A percentile compares a stretch with the other conserved stretches of the same genome.
Conservation (phyloP, 2,797 vertebrate species). For the Enteromius fasciolatus region DNA sequence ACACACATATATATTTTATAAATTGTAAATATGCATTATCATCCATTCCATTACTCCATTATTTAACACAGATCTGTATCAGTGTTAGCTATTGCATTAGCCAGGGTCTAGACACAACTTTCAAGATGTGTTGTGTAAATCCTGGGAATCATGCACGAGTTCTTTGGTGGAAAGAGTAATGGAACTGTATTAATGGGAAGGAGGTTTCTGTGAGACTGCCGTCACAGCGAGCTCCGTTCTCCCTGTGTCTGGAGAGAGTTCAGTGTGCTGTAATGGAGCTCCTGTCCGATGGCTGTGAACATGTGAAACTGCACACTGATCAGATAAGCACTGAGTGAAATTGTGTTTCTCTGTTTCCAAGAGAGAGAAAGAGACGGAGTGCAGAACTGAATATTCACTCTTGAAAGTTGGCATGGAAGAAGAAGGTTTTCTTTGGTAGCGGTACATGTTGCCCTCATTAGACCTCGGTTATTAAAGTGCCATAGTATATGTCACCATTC, state of each 20-base stretch:
- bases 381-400: background rate
- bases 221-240: slow-evolving; percentile 38
- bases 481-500: background rate
- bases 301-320: slow-evolving; percentile 31
- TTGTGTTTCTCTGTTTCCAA: slow-evolving; percentile 42
- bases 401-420: background rate
- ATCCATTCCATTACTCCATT: too few species aligned
- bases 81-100: background rate
- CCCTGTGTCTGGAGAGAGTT: slow-evolving; percentile 39
- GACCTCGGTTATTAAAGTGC: background rate
- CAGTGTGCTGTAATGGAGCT: slow-evolving; percentile 43
- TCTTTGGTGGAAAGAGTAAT: slow-evolving; percentile 18
- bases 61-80: background rate
- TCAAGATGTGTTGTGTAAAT: slow-evolving; percentile 5
- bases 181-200: background rate
- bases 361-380: background rate
- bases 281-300: slow-evolving; percentile 34
- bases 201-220: slow-evolving; percentile 45
- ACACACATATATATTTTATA: too few species aligned
- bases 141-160: background rate
- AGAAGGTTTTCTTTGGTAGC: background rate
- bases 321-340: slow-evolving; percentile 41
- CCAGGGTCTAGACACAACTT: background rate
- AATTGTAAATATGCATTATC: background rate
- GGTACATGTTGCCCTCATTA: background rate